Percentiles rank a stretch among this genome's conserved stretches.
Conservation (phyloP, 1,140 invertebrate species). For the Drosophila neocordata region DNA sequence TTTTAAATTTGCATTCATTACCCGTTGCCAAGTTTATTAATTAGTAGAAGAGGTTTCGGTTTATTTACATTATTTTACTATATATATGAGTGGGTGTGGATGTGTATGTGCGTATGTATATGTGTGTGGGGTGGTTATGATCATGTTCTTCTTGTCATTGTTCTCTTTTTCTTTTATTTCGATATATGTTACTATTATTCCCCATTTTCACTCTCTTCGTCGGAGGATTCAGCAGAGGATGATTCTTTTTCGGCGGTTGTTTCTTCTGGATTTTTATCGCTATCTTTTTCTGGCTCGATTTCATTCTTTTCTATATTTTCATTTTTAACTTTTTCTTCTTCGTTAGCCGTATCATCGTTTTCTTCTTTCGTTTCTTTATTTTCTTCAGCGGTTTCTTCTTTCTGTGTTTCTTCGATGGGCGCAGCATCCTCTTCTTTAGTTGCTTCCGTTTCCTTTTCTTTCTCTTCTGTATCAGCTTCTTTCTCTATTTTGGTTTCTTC, state of each 20-base stretch:
- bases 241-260: not conserved
- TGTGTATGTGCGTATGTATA: slow-evolving; percentile 20
- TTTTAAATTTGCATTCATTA: slow-evolving; percentile 28
- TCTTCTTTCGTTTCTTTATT: slow-evolving; percentile 15
- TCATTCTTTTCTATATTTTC: slow-evolving; percentile 8
- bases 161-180: slow-evolving; percentile 11
- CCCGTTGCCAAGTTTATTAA: slow-evolving; percentile 55
- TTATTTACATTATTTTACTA: slow-evolving; percentile 71
- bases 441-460: slow-evolving; percentile 7
- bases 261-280: not conserved
- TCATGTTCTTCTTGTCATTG: slow-evolving; percentile 12
- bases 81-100: slow-evolving; percentile 27
- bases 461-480: too few species aligned
- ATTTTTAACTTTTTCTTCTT: not conserved
- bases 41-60: slow-evolving; percentile 35
- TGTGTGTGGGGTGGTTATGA: slow-evolving; percentile 26
- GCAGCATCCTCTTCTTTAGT: slow-evolving; percentile 2
- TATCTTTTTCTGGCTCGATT: not conserved
- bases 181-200: slow-evolving; percentile 26
- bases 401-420: not conserved
- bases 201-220: slow-evolving; percentile 49
- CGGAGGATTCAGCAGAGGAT: slow-evolving; percentile 8
- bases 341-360: slow-evolving; percentile 2
- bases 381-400: slow-evolving; percentile 4
- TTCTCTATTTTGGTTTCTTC: not conserved